Evolutionary conservation across 2,888 invertebrate species (phyloP), one percentile per base, ranked within the genome.

Genomic region (Tuta absoluta): DNA sequence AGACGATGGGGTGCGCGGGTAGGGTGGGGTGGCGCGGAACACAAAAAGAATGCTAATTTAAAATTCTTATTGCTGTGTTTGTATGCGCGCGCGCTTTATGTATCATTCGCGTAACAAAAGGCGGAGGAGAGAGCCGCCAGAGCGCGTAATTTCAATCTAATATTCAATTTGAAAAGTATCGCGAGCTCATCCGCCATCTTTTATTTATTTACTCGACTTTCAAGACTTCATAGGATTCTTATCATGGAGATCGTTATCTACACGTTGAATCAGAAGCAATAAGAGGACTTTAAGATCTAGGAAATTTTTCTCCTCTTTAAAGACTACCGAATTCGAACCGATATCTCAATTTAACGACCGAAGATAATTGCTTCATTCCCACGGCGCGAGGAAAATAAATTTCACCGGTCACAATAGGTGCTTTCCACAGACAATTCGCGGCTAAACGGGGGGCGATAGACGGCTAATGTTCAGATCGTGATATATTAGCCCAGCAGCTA

Each of bases 41-140:
- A 89, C 89, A 90, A 90, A 90, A 91, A 91, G 89, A 90, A 91
- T 90, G 91, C 91, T 90, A 91, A 91, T 91, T 91, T 91, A 88
- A 91, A 90, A 91, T 89, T 90, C 89, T 85, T 89, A 90, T 90
- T 89, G 84, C 85, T 80, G 79, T 85, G 87, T 89, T 86, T 85
- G 86, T 89, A 87, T 90, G 91, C 91, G 90, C 89, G 84, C 85
- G 88, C 89, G 90, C 89, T 85, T 85, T 90, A 87, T 89, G 85
- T 89, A 88, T 89, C 89, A 85, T 82, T 85, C 85, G 78, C 80
- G 86, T 85, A 89, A 91, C 87, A 89, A 90, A 85, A 85, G 85
- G 77, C 80, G 84, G 82, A 85, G 85, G 85, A 86, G 83, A 81
- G 83, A 84, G 79, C 85, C 87, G 84, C 84, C 82, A 84, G 85